These are phyloP conservation scores for Megalops cyprinoides DNA, from an alignment of 2,797 vertebrate species.

Conservation along the genomic window DNA sequence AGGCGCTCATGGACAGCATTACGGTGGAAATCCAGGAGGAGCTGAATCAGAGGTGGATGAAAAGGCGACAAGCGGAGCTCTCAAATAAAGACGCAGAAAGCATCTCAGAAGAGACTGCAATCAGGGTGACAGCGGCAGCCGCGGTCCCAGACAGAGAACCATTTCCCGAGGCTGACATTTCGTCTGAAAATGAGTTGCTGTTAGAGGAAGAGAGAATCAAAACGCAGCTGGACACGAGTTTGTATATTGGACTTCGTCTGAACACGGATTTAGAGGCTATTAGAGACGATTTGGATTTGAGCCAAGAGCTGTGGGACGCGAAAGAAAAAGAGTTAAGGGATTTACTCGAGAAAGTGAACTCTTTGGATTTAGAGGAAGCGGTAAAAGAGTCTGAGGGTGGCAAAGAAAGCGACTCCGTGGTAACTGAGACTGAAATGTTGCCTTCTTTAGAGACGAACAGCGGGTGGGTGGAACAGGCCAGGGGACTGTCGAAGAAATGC, in stretches of 20 bases:
- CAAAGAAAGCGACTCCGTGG: conserved; percentile 30
- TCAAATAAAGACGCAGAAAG: conserved; percentile 62
- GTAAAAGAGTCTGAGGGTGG: conserved; percentile 30
- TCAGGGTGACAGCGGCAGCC: conserved; percentile 11
- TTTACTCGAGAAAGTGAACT: conserved; percentile 79
- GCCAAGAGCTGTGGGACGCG: conserved; percentile 80
- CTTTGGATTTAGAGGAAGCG: conserved; percentile 67
- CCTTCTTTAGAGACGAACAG: conserved; percentile 56
- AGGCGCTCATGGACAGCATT: conserved; percentile 86
- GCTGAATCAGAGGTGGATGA: conserved; percentile 93
- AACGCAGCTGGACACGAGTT: conserved; percentile 91
- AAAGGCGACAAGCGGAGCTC: conserved; percentile 79
- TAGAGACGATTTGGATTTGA: conserved; percentile 80
- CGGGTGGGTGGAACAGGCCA: conserved; percentile 81
- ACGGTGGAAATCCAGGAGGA: conserved; percentile 90
- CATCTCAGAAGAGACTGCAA: conserved; percentile 55
- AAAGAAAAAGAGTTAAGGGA: conserved; percentile 84
- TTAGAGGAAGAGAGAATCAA: conserved; percentile 85
- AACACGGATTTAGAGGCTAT: conserved; percentile 87
- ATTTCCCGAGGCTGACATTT: conserved; percentile 53
- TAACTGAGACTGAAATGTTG: conserved; percentile 41
- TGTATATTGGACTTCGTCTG: conserved; percentile 90
- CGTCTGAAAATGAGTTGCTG: conserved; percentile 66
- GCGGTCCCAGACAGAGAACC: background rate
- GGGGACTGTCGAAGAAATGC: conserved; percentile 78